Conservation (phyloP, 1,140 invertebrate species). For the Papilio helenus region DNA sequence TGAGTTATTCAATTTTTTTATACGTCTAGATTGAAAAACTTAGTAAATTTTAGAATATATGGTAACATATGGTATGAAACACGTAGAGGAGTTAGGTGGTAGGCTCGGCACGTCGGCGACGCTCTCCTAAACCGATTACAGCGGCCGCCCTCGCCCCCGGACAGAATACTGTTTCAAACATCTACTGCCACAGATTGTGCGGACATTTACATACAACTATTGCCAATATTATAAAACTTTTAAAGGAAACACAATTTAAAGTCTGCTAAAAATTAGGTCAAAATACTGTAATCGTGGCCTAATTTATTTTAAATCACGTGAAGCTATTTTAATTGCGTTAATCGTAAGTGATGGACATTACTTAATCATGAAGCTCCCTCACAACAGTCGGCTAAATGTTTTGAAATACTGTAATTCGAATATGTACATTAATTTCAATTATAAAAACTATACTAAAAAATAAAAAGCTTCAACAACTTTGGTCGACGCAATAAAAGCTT, state of each 20-base stretch:
- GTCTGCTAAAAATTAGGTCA: too few species aligned
- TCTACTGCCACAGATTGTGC: conserved; percentile 51
- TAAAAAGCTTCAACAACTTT: conserved; percentile 21
- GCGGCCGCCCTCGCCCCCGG: conserved; percentile 40
- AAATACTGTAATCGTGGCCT: too few species aligned
- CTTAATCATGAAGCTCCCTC: too few species aligned
- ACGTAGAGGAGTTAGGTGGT: conserved; percentile 40
- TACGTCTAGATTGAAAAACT: not conserved
- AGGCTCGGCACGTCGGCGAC: conserved; percentile 56
- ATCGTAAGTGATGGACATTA: too few species aligned
- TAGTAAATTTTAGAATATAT: not conserved
- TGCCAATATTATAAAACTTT: conserved; percentile 37
- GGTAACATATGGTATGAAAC: conserved; percentile 27
- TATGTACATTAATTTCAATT: not conserved
- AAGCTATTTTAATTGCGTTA: too few species aligned
- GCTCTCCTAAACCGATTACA: conserved; percentile 65
- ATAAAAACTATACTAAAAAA: not conserved
- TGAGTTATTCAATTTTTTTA: not conserved
- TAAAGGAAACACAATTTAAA: not conserved
- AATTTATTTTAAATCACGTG: too few species aligned
- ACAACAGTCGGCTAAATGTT: not conserved
- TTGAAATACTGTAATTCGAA: not conserved
- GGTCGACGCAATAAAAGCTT: conserved; percentile 21
- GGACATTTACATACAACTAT: conserved; percentile 47
- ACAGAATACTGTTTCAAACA: conserved; percentile 64